A percentile compares a stretch with the other conserved stretches of the same genome.
Conservation (phyloP, 2,797 vertebrate genomes). For the Silurus lanzhouensis region DNA sequence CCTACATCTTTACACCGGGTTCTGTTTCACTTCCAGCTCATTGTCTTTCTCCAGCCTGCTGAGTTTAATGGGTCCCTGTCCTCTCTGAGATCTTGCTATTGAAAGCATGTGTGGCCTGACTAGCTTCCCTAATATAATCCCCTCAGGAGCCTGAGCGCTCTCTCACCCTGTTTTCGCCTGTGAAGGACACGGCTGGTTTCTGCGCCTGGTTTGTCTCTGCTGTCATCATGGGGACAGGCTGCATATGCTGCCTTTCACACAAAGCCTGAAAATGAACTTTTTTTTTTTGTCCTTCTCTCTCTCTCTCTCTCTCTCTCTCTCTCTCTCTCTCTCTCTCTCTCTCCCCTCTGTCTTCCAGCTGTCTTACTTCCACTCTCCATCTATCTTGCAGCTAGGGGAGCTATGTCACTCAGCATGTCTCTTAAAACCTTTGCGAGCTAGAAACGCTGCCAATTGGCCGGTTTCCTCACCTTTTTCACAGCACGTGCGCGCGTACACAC, state of each 20-base stretch:
- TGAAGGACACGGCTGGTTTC: slow-evolving; percentile 23
- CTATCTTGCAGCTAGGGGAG: not conserved
- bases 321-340: no score
- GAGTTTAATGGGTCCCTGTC: slow-evolving; percentile 50
- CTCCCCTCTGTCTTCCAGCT: not conserved
- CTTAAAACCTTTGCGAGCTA: not conserved
- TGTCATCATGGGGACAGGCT: slow-evolving; percentile 37
- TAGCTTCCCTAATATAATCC: slow-evolving; percentile 26
- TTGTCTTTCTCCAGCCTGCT: slow-evolving; percentile 26
- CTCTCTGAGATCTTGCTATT: slow-evolving; percentile 35
- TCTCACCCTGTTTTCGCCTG: not conserved
- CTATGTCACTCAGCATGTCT: slow-evolving; percentile 10
- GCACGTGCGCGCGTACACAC: not conserved
- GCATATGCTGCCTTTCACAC: slow-evolving; percentile 53
- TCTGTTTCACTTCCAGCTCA: slow-evolving; percentile 6
- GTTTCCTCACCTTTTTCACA: not conserved
- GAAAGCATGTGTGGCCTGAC: slow-evolving; percentile 36
- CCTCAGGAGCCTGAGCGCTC: slow-evolving; percentile 16
- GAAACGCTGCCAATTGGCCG: not conserved
- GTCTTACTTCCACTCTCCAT: not conserved
- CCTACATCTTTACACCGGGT: not conserved
- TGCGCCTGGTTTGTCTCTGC: slow-evolving; percentile 25
- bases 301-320: not conserved
- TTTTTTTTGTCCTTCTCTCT: not conserved
- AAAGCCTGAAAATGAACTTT: slow-evolving; percentile 47